These are phyloP conservation scores for Philantomba maxwellii DNA, from an alignment of 2,113 vertebrate species.

Conservation along the genomic window DNA sequence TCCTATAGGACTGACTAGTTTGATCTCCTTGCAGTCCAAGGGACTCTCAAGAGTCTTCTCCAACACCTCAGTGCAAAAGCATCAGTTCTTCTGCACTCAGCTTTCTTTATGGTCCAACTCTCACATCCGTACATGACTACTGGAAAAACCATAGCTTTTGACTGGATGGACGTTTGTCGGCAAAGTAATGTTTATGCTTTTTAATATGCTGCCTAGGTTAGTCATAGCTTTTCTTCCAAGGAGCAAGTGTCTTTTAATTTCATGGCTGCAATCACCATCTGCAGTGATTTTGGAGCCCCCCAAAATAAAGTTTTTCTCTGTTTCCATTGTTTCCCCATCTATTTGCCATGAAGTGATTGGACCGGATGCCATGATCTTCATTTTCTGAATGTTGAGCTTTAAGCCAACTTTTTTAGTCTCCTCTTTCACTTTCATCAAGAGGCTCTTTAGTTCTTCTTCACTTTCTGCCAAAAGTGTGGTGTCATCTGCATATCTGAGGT, in stretches of 20 bases:
- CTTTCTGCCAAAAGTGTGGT: too few species aligned
- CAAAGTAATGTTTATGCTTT: background rate
- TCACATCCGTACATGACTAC: background rate
- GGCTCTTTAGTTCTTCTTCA: too few species aligned
- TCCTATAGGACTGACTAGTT: background rate
- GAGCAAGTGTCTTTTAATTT: background rate
- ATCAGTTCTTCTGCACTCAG: background rate
- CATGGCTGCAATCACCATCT: background rate
- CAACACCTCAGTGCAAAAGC: background rate
- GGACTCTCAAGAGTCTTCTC: background rate
- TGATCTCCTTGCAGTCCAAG: background rate
- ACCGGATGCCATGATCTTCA: background rate
- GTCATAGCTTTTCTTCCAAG: background rate
- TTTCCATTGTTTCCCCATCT: background rate
- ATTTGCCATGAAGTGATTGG: background rate
- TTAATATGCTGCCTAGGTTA: background rate
- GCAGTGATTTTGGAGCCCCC: background rate
- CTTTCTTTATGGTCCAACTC: background rate
- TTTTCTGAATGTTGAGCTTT: background rate
- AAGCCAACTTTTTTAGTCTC: background rate
- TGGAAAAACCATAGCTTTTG: background rate
- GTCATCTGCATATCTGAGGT: too few species aligned
- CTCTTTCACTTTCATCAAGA: background rate
- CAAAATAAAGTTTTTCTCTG: background rate
- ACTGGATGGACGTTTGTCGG: fast-evolving